phyloP scores from a whole-genome alignment of 2,888 invertebrate species.

The Congeria kusceri region DNA sequence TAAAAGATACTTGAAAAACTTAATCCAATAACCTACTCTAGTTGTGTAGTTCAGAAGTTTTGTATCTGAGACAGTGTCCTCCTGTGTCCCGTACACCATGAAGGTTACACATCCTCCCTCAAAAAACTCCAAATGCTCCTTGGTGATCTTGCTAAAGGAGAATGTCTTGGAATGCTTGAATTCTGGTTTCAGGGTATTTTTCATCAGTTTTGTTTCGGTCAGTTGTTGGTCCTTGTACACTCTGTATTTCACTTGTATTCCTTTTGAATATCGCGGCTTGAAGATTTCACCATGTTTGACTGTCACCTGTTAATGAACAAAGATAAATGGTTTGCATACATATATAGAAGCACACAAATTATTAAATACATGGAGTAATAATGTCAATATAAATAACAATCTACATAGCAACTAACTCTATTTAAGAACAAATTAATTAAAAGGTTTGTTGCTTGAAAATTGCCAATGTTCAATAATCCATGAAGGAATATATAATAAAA shows the following conservation, averaged over 20 bases:
- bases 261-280: slow-evolving; percentile 83
- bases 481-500: too few relatives aligned
- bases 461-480: too few relatives aligned
- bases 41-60: slow-evolving; percentile 84
- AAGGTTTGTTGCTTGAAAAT: too few relatives aligned
- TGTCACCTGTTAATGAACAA: slow-evolving; percentile 71
- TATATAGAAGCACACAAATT: background rate
- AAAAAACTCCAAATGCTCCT: slow-evolving; percentile 85
- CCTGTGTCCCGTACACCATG: slow-evolving; percentile 84
- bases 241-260: slow-evolving; percentile 81
- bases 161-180: slow-evolving; percentile 83
- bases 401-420: too few relatives aligned
- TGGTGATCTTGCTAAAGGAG: slow-evolving; percentile 76
- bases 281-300: slow-evolving; percentile 78
- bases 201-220: slow-evolving; percentile 79
- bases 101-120: slow-evolving; percentile 84
- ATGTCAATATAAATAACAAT: too few relatives aligned
- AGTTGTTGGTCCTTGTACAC: slow-evolving; percentile 79
- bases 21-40: slow-evolving; percentile 76
- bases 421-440: too few relatives aligned
- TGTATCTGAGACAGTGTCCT: slow-evolving; percentile 80
- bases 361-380: too few relatives aligned
- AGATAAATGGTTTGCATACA: background rate
- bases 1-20: too few relatives aligned
- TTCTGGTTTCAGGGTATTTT: slow-evolving; percentile 80